Conservation (phyloP, 1,140 invertebrate species). For the Adelges cooleyi region DNA sequence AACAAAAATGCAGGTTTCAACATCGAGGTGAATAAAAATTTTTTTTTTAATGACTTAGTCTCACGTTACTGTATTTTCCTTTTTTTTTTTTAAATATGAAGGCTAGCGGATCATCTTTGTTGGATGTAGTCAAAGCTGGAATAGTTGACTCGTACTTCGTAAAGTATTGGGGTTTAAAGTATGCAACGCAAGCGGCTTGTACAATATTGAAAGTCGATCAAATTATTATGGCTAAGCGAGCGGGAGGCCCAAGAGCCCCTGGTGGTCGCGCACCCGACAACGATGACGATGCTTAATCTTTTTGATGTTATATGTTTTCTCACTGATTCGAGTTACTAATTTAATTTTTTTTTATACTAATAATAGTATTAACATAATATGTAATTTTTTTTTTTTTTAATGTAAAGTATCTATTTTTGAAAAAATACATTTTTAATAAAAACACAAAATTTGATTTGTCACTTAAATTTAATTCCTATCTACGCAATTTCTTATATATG, state of each 20-base stretch:
- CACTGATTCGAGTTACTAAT: conserved; percentile 23
- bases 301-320: neutral
- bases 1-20: conserved; percentile 76
- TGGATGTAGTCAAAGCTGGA: conserved; percentile 60
- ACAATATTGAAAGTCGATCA: conserved; percentile 96
- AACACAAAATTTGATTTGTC: too few relatives aligned
- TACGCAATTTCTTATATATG: too few relatives aligned
- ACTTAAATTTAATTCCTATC: too few relatives aligned
- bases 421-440: conserved; percentile 17
- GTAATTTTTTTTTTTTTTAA: conserved; percentile 11
- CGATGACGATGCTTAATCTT: conserved; percentile 11
- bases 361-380: neutral
- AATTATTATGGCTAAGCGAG: conserved; percentile 96
- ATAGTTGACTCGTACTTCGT: conserved; percentile 76
- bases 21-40: conserved; percentile 53
- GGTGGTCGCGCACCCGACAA: conserved; percentile 17
- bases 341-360: conserved; percentile 2
- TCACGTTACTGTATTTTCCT: neutral
- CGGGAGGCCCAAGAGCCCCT: conserved; percentile 83
- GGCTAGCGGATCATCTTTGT: conserved; percentile 47
- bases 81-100: conserved; percentile 36
- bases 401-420: conserved; percentile 11
- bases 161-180: conserved; percentile 91
- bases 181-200: conserved; percentile 81
- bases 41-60: conserved; percentile 4